Conservation (phyloP, 2,888 invertebrate genomes). For the Oegoconia quadripuncta region DNA sequence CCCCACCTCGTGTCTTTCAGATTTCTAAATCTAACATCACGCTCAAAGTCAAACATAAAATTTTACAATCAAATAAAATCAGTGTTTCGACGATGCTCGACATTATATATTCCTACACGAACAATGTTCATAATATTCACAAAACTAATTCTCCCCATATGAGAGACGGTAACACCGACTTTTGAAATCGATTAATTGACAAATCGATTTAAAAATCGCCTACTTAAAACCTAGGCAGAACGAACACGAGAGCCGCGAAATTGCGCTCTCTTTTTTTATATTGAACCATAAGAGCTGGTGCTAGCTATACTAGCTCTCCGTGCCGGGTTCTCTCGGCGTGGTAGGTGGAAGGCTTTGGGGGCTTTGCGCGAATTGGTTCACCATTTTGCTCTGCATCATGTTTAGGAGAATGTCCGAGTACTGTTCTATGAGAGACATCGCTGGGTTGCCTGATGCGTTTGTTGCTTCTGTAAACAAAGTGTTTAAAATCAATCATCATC, state of each 20-base stretch:
- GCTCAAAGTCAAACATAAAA: constrained; percentile 20
- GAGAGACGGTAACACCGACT: background rate
- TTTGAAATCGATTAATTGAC: background rate
- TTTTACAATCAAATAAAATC: constrained; percentile 28
- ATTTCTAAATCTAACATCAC: no score
- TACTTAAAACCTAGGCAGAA: background rate
- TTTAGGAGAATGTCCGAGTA: constrained; percentile 81
- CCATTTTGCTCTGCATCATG: constrained; percentile 74
- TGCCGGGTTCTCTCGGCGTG: constrained; percentile 40
- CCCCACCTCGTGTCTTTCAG: no score
- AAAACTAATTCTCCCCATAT: no score
- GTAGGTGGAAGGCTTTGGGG: constrained; percentile 61
- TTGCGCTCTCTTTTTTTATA: no score
- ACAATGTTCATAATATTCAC: constrained; percentile 11
- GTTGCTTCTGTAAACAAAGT: constrained; percentile 41
- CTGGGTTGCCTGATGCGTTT: constrained; percentile 51
- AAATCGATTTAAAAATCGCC: background rate
- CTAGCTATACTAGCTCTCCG: constrained; percentile 65
- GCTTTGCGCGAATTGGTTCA: constrained; percentile 57
- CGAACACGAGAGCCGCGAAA: no score
- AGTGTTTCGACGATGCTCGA: constrained; percentile 21
- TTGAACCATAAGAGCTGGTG: no score
- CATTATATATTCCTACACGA: constrained; percentile 3
- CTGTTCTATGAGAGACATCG: constrained; percentile 79
- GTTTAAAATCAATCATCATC: background rate